These are phyloP conservation scores for Gadus macrocephalus DNA, from an alignment of 2,113 vertebrate species.

Conservation along the genomic window DNA sequence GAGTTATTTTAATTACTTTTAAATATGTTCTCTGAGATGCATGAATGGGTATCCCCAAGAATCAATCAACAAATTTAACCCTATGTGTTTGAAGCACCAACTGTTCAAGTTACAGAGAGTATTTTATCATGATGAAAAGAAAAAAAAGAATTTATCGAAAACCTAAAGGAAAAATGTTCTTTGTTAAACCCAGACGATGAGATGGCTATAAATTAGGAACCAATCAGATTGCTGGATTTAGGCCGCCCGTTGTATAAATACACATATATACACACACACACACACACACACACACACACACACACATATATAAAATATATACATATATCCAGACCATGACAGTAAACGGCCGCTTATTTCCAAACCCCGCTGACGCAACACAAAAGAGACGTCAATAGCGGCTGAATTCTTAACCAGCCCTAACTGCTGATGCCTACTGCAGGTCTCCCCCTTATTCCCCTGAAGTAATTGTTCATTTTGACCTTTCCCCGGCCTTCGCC, in stretches of 20 bases:
- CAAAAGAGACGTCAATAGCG: neutral
- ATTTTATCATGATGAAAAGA: too few relatives aligned
- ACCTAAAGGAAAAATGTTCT: too few relatives aligned
- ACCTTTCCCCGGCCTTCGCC: conserved; percentile 47
- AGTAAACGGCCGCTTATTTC: neutral
- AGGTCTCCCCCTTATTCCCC: conserved; percentile 1
- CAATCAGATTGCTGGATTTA: too few relatives aligned
- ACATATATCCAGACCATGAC: neutral
- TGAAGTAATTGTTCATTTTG: conserved; percentile 32
- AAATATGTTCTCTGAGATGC: too few relatives aligned
- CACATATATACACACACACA: too few relatives aligned
- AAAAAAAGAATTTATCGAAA: too few relatives aligned
- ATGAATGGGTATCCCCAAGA: conserved; percentile 16
- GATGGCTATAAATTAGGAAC: too few relatives aligned
- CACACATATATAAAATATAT: neutral
- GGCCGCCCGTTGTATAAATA: too few relatives aligned
- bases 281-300: neutral
- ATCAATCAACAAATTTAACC: conserved; percentile 58
- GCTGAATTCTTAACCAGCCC: neutral
- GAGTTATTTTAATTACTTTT: too few relatives aligned
- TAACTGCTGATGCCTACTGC: neutral
- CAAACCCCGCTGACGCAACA: neutral
- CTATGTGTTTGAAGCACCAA: too few relatives aligned
- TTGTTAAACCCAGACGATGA: too few relatives aligned
- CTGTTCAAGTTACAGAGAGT: too few relatives aligned